A percentile compares a stretch with the other conserved stretches of the same genome.
phyloP scores from a whole-genome alignment of 2,888 invertebrate genomes.

The Caenorhabditis sinica region DNA sequence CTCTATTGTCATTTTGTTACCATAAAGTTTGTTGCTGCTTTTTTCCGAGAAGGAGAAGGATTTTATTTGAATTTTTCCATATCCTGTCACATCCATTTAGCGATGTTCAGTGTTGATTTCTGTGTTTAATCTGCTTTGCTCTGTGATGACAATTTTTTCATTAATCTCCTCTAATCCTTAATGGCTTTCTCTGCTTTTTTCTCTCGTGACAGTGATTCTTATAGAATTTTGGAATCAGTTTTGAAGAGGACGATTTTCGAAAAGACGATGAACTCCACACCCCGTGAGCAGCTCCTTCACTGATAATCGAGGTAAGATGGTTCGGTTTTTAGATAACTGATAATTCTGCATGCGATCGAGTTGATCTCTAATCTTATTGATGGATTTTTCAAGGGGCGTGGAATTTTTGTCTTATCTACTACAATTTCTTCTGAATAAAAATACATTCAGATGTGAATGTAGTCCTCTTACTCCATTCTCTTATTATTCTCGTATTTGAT shows the following conservation, averaged over 20 bases:
- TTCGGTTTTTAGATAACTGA: not conserved
- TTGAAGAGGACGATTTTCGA: slow-evolving; percentile 27
- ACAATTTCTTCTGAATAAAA: slow-evolving; percentile 14
- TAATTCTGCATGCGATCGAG: not conserved
- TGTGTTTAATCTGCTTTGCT: slow-evolving; percentile 31
- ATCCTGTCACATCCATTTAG: slow-evolving; percentile 63
- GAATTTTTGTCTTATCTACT: slow-evolving; percentile 8
- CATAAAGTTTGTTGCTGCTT: slow-evolving; percentile 65
- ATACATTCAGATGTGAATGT: slow-evolving; percentile 6
- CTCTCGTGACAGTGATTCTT: slow-evolving; percentile 8
- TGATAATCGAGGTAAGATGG: slow-evolving; percentile 44
- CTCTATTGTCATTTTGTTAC: slow-evolving; percentile 64
- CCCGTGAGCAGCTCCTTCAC: slow-evolving; percentile 38
- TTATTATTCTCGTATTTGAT: not conserved
- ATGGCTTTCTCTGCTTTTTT: not conserved
- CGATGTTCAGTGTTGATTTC: slow-evolving; percentile 62
- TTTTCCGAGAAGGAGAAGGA: not conserved
- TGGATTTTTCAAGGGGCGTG: not conserved
- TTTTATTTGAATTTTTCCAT: not conserved
- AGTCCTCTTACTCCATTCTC: not conserved
- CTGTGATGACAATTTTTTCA: not conserved
- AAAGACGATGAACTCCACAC: slow-evolving; percentile 40
- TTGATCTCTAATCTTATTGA: not conserved
- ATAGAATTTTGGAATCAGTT: slow-evolving; percentile 18
- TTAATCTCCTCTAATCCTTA: slow-evolving; percentile 30